A percentile compares a stretch with the other conserved stretches of the same genome.
Conservation (phyloP, 2,113 vertebrate genomes). For the Scortum barcoo region DNA sequence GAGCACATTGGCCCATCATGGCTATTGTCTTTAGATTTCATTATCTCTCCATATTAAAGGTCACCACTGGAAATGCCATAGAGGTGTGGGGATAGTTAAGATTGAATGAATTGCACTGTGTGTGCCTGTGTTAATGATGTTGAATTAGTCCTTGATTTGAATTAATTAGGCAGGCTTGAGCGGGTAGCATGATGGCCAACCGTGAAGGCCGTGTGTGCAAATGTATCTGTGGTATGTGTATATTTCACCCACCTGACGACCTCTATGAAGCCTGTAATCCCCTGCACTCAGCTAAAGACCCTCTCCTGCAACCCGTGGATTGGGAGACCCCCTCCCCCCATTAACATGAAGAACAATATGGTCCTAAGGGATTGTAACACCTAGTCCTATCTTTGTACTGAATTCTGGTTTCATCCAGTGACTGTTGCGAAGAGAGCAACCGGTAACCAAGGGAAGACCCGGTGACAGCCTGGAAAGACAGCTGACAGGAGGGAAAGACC, state of each 20-base stretch:
- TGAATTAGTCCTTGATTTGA: conserved; percentile 71
- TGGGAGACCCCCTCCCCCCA: too few relatives aligned
- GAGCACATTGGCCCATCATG: conserved; percentile 77
- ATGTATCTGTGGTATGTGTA: neutral
- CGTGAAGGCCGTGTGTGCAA: conserved; percentile 24
- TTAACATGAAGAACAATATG: too few relatives aligned
- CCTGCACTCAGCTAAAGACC: too few relatives aligned
- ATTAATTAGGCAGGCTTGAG: conserved; percentile 65
- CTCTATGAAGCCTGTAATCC: too few relatives aligned
- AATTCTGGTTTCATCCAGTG: too few relatives aligned
- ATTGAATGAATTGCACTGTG: conserved; percentile 65
- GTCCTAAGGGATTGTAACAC: too few relatives aligned
- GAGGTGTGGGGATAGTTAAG: conserved; percentile 71
- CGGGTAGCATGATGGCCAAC: conserved; percentile 7
- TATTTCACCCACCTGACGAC: neutral
- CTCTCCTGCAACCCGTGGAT: too few relatives aligned
- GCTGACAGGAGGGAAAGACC: too few relatives aligned
- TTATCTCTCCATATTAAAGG: conserved; percentile 82
- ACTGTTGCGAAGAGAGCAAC: too few relatives aligned
- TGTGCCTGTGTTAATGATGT: conserved; percentile 71
- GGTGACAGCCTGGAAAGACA: too few relatives aligned
- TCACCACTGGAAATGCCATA: conserved; percentile 76
- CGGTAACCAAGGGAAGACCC: too few relatives aligned
- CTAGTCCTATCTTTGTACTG: too few relatives aligned
- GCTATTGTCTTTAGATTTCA: conserved; percentile 85